Evolutionary conservation across 2,888 invertebrate species (phyloP).

Genomic region (Zaprionus lineosus): DNA sequence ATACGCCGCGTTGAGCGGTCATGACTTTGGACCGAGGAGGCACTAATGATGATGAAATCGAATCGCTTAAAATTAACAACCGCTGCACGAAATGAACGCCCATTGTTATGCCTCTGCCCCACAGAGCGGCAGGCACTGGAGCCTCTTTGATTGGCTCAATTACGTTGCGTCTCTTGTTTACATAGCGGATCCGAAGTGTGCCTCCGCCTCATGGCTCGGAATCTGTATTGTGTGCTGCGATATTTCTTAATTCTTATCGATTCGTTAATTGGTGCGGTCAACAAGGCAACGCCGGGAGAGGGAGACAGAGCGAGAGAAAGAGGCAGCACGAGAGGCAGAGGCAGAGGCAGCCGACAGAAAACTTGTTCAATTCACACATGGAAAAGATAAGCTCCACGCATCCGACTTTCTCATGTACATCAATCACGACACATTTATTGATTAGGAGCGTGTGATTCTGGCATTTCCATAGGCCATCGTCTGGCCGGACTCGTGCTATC

Average conservation of each 20-base stretch:
- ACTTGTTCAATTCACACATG: slow-evolving; percentile 57
- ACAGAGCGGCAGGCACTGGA: too few species aligned
- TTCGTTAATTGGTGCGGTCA: slow-evolving; percentile 57
- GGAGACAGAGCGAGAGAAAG: too few species aligned
- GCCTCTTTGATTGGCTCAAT: slow-evolving; percentile 58
- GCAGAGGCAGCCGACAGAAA: too few species aligned
- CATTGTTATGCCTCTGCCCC: too few species aligned
- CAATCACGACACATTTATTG: slow-evolving; percentile 55
- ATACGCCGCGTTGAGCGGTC: slow-evolving; percentile 34
- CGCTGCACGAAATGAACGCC: too few species aligned
- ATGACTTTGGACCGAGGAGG: neutral
- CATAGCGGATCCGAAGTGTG: too few species aligned
- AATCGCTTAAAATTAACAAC: slow-evolving; percentile 34
- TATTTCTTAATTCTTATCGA: slow-evolving; percentile 44
- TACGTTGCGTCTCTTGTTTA: slow-evolving; percentile 26
- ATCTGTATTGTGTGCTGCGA: too few species aligned
- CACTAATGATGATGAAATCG: slow-evolving; percentile 54
- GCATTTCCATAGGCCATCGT: slow-evolving; percentile 1
- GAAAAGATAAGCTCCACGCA: slow-evolving; percentile 19
- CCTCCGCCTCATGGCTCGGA: too few species aligned
- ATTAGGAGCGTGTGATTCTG: slow-evolving; percentile 37
- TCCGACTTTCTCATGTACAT: slow-evolving; percentile 33
- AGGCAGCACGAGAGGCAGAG: too few species aligned
- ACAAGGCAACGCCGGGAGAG: too few species aligned
- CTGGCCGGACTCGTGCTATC: neutral